Percentiles rank a stretch among this genome's conserved stretches.
Evolutionary conservation across 1,140 invertebrate genomes (phyloP).

Genomic region (Drosophila carrolli): DNA sequence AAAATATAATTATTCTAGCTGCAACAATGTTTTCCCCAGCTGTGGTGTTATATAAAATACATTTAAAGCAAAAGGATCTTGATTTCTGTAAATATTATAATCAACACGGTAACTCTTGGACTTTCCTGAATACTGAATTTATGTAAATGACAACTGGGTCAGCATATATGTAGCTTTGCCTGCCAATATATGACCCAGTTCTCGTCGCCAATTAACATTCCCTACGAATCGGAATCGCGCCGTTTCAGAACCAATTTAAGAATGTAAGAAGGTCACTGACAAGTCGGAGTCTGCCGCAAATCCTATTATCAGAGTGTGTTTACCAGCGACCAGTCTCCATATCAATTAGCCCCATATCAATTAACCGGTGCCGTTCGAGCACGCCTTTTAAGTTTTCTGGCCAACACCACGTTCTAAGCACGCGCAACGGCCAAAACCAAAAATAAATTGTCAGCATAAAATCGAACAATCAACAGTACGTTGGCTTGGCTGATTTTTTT

Average conservation of each 20-base stretch:
- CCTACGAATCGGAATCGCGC: slow-evolving; percentile 28
- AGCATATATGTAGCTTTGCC: too few relatives aligned
- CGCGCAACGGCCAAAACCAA: slow-evolving; percentile 19
- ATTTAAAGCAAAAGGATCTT: too few relatives aligned
- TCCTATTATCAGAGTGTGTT: slow-evolving; percentile 20
- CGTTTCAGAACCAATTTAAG: slow-evolving; percentile 31
- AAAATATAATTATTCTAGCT: too few relatives aligned
- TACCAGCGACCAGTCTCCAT: slow-evolving; percentile 53
- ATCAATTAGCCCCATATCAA: slow-evolving; percentile 77
- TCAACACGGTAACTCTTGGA: too few relatives aligned
- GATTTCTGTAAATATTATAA: background rate
- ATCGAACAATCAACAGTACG: slow-evolving; percentile 11
- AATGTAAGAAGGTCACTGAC: slow-evolving; percentile 57
- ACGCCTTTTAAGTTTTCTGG: slow-evolving; percentile 16
- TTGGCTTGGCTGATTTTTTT: slow-evolving; percentile 13
- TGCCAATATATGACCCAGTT: slow-evolving; percentile 16
- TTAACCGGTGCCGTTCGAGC: slow-evolving; percentile 32
- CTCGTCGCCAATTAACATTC: slow-evolving; percentile 51
- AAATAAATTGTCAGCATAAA: slow-evolving; percentile 9
- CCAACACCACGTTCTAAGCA: slow-evolving; percentile 32
- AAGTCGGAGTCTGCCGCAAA: slow-evolving; percentile 19
- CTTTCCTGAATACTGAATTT: background rate
- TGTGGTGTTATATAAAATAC: too few relatives aligned
- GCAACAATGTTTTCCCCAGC: too few relatives aligned
- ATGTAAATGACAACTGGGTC: background rate